Base-by-base conservation (phyloP, 2,113 vertebrate species). In the Corapipo altera region DNA sequence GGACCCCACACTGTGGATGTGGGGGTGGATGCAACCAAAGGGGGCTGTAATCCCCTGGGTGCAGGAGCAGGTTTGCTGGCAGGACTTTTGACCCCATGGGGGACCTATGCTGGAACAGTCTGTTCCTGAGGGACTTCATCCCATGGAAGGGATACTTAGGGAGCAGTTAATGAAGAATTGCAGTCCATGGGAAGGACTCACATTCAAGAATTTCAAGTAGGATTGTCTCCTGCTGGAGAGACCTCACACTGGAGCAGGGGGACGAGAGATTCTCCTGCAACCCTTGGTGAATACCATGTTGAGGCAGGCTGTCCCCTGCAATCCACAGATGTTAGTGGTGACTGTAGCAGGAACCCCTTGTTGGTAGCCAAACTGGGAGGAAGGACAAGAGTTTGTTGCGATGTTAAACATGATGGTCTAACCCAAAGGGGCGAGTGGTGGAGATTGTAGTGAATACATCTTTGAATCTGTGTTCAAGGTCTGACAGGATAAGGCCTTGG, bases 1-100 rank as follows among this genome's bases (percentile, higher is more conserved):
- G 11, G 8, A 61, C 11, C 5, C 20, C 39, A 26, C 0, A 0
- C 9, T 54, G 46, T 51, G 49, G 13, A 51, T 51, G 22, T 48
- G 26, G 26, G 48, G 30, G 23, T n/a, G 28, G 20, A 21, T 39
- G 20, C 16, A 75, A 5, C 16, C 30, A 24, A n/a, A 22, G 13
- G 28, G 15, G n/a, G 9, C 16, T 82, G 8, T 75, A 8, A 59
- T 41, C 37, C 37, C 17, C 28, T 11, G 23, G 12, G 6, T 13
- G 4, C 23, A 24, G 46, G 46, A 61, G 22, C 4, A 39, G 7
- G 6, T 46, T 30, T 67, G 7, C 19, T 74, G 39, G 7, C 15
- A 44, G 8, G 28, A 67, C 15, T 52, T 66, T 5, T 20, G 23
- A 52, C 7, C 9, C 55, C 48, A 16, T 5, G 3, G 8, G 28